Evolutionary conservation across 2,113 vertebrate species (phyloP).

Genomic region (Cricetomys ansorgei): DNA sequence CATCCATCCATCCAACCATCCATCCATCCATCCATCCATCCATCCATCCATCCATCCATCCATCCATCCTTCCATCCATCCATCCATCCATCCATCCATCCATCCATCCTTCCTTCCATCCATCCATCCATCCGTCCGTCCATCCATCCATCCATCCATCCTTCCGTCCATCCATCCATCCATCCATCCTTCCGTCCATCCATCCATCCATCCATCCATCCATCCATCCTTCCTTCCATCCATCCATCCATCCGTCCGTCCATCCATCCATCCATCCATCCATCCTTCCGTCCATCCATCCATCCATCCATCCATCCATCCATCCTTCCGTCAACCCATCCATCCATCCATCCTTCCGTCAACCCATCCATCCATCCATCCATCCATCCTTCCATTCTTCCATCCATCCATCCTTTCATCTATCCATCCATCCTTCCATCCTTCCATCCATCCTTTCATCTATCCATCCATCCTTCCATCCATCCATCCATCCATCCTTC

Average conservation of each 20-base stretch:
- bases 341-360: neutral
- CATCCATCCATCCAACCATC: neutral
- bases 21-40: neutral
- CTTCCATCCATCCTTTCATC: neutral
- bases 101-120: neutral
- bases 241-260: neutral
- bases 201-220: neutral
- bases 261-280: too few species aligned
- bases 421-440: neutral
- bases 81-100: neutral
- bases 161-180: neutral
- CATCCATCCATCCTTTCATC: neutral
- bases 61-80: neutral
- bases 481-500: neutral
- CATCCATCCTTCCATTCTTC: accelerated
- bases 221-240: neutral
- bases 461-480: neutral
- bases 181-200: too few species aligned
- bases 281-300: neutral
- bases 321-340: neutral
- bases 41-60: neutral
- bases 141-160: neutral
- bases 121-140: neutral
- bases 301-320: neutral
- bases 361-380: neutral